Evolutionary conservation across 2,888 invertebrate genomes (phyloP).

Genomic region (Lysandra bellargus): DNA sequence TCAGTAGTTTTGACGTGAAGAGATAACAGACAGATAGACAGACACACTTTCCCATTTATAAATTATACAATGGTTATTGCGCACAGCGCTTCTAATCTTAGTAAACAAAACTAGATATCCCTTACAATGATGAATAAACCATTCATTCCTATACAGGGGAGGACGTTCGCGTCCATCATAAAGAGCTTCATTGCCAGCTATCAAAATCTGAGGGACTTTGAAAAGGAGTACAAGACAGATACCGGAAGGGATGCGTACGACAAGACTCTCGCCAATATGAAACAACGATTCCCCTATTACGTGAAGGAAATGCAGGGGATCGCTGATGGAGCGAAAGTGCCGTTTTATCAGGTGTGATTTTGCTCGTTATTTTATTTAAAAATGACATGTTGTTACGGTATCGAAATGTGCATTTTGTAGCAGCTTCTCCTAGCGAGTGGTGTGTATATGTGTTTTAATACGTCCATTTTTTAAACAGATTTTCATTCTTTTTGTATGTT

Average conservation of each 20-base stretch:
- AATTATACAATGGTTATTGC: too few species aligned
- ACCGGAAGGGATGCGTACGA: constrained; percentile 87
- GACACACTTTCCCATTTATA: too few species aligned
- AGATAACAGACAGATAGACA: too few species aligned
- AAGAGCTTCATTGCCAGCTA: constrained; percentile 84
- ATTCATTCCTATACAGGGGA: constrained; percentile 82
- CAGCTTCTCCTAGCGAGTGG: too few species aligned
- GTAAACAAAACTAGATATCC: background rate
- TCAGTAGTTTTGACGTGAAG: too few species aligned
- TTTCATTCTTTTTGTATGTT: too few species aligned
- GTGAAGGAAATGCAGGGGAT: constrained; percentile 90
- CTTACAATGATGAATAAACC: background rate
- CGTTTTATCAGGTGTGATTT: constrained; percentile 87
- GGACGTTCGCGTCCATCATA: constrained; percentile 87
- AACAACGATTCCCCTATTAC: constrained; percentile 88
- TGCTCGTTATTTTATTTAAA: background rate
- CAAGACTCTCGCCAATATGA: constrained; percentile 84
- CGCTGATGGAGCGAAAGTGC: constrained; percentile 91
- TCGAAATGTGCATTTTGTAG: too few species aligned
- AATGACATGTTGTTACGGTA: too few species aligned
- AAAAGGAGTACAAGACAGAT: constrained; percentile 86
- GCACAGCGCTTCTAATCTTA: background rate
- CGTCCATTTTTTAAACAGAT: too few species aligned
- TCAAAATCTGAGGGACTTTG: constrained; percentile 82
- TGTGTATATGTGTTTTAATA: too few species aligned